Base-by-base conservation (phyloP, 2,888 invertebrate genomes). In the Monochamus alternatus region DNA sequence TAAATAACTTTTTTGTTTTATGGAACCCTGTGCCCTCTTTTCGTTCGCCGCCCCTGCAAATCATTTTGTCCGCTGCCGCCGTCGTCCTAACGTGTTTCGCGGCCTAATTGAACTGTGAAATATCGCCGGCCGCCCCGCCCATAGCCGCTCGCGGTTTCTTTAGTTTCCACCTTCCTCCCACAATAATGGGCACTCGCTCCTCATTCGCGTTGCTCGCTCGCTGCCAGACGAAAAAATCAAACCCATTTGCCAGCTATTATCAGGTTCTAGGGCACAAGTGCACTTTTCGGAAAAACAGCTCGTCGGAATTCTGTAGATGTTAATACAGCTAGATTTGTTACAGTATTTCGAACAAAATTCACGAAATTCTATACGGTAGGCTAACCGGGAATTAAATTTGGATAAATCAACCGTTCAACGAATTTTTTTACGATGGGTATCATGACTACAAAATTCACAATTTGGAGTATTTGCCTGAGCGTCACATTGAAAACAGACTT, bases 41-140 rank as follows among this genome's bases (percentile, higher is more conserved):
- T 38, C 38, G 38, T 7, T 38, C 38, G 38, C 69, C 78, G 78
- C 80, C 78, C 78, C 76, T 79, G 76, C 62, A 75, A 86, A 86
- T 86, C 87, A 86, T 86, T 86, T 86, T 85, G 83, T 84, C 22
- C 51, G 51, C 55, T n/a, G 55, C 55, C 52, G 52, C 72, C 75
- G 55, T 55, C 69, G 74, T 78, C 82, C 82, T 82, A 84, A 84
- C 85, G 84, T 84, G 84, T 84, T 86, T 83, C 81, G 86, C 87
- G 87, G 87, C 86, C 82, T 87, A 87, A 87, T 87, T 87, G 87
- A 87, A 87, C 86, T 87, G 87, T 87, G 87, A 87, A 86, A 84
- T 87, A 87, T 87, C 81, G 85, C 85, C 82, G 75, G 69, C 79
- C 78, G 85, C 84, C 78, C 84, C 87, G 86, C 87, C 87, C 81